Evolutionary conservation across 2,113 vertebrate species (phyloP).

Genomic region (Rousettus leschenaultii): DNA sequence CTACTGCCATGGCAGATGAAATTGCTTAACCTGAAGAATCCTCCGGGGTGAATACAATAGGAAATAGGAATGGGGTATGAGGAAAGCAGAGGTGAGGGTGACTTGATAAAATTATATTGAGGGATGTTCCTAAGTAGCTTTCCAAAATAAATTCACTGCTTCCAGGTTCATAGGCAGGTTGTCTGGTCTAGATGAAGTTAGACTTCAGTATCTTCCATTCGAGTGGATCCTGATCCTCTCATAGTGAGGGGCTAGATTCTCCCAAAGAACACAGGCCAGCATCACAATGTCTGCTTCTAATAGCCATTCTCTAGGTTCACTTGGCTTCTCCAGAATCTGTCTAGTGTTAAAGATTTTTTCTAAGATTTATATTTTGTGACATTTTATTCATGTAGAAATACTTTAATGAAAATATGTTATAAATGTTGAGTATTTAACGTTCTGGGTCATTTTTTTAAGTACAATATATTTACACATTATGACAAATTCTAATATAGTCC

Average conservation of each 20-base stretch:
- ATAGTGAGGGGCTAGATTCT: neutral
- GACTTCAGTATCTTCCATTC: neutral
- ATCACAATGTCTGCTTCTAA: neutral
- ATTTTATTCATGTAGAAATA: conserved; percentile 42
- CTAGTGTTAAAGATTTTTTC: neutral
- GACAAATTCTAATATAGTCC: conserved; percentile 13
- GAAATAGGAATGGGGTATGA: neutral
- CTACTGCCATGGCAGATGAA: neutral
- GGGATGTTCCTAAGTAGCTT: neutral
- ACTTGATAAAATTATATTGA: neutral
- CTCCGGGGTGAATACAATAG: neutral
- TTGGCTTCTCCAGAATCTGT: neutral
- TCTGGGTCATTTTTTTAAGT: conserved; percentile 2
- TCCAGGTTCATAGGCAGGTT: neutral
- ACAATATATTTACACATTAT: conserved; percentile 4
- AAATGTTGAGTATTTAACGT: conserved; percentile 24
- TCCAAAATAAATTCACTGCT: neutral
- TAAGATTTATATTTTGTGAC: neutral
- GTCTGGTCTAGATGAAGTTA: neutral
- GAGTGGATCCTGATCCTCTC: neutral
- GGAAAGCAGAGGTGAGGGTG: neutral
- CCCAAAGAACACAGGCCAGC: neutral
- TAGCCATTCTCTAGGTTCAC: neutral
- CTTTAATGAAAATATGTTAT: neutral
- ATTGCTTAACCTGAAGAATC: neutral